Percentiles rank a stretch among this genome's conserved stretches.
Conservation (phyloP, 64 coral and sea anemone species). For the Trachythela sp. region DNA sequence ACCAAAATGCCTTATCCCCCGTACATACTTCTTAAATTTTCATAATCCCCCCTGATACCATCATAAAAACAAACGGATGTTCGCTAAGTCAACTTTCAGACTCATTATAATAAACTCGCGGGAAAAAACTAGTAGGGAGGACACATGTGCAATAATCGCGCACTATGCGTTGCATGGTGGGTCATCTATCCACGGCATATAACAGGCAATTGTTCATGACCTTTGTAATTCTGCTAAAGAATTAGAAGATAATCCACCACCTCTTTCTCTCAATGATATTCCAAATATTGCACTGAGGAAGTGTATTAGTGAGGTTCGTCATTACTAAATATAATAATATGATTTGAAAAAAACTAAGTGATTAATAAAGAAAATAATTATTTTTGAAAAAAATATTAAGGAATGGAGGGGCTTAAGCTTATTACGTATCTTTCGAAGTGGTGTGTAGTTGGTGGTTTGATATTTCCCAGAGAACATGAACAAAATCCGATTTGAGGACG, state of each 20-base stretch:
- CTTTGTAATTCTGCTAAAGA: not conserved
- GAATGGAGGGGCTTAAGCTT: not conserved
- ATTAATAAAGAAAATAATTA: not conserved
- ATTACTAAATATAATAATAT: not conserved
- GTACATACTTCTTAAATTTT: no score
- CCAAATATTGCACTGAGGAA: not conserved
- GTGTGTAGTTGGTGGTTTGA: not conserved
- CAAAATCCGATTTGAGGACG: not conserved
- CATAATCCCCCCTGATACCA: no score
- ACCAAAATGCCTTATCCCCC: no score
- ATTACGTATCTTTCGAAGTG: not conserved
- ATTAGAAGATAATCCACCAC: not conserved
- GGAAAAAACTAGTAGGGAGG: no score
- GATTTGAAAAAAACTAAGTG: not conserved
- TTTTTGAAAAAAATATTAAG: not conserved
- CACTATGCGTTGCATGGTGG: not conserved
- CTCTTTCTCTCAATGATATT: slow-evolving; percentile 18
- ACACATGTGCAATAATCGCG: no score
- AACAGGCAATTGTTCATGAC: not conserved
- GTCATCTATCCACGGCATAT: not conserved
- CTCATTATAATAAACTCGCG: no score
- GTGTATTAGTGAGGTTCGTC: not conserved
- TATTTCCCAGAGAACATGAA: not conserved
- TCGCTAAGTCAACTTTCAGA: no score
- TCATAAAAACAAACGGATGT: no score